These are phyloP conservation scores for Micronisus gabar DNA, from an alignment of 2,113 vertebrate genomes.

Conservation along the genomic window DNA sequence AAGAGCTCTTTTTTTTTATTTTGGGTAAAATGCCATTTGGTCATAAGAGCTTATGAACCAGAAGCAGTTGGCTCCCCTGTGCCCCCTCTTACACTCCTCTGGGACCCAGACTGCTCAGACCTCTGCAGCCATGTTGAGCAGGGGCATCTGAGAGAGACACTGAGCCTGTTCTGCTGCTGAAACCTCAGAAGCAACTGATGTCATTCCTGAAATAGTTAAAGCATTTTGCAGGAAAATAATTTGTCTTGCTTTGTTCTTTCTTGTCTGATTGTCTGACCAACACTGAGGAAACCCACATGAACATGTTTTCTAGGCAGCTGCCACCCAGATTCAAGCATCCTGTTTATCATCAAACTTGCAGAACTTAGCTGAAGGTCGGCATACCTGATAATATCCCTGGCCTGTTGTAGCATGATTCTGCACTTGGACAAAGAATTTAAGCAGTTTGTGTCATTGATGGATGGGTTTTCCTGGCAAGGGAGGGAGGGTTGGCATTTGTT, in stretches of 20 bases:
- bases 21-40: neutral
- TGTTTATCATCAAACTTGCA: neutral
- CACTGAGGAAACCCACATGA: neutral
- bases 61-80: neutral
- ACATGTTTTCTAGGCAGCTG: neutral
- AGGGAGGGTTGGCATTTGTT: neutral
- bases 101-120: neutral
- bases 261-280: neutral
- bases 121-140: neutral
- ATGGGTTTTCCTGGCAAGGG: neutral
- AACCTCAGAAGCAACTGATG: neutral
- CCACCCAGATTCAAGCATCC: neutral
- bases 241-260: neutral
- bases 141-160: too few species aligned
- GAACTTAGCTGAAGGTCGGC: neutral
- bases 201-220: neutral
- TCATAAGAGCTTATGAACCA: neutral
- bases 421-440: neutral
- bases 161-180: neutral
- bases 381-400: neutral
- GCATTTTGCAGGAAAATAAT: neutral
- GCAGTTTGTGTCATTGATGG: neutral
- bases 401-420: neutral
- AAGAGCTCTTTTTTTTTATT: neutral
- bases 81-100: too few species aligned